These are phyloP conservation scores for Sprattus sprattus DNA, from an alignment of 2,113 vertebrate genomes.

Conservation along the genomic window DNA sequence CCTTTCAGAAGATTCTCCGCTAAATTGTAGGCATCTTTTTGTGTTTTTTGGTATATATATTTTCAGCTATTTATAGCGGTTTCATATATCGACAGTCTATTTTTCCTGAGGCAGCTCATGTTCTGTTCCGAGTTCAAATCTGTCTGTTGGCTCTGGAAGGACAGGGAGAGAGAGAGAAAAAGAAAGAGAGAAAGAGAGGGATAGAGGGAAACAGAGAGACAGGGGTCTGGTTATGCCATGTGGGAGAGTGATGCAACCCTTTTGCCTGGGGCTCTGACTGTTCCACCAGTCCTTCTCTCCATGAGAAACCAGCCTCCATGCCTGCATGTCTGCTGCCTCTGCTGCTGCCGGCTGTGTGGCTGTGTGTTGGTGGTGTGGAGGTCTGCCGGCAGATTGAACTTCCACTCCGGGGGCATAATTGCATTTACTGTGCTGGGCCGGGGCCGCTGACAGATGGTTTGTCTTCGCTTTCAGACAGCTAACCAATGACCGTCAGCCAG, in stretches of 20 bases:
- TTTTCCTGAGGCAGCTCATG: neutral
- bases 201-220: neutral
- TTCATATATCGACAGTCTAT: neutral
- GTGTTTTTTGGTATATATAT: too few species aligned
- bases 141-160: neutral
- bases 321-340: neutral
- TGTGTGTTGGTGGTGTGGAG: neutral
- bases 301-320: neutral
- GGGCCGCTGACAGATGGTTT: constrained; percentile 31
- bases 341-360: neutral
- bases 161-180: neutral
- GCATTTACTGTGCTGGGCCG: constrained; percentile 17
- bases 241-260: constrained; percentile 3
- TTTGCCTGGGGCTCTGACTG: neutral
- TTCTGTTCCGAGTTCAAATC: neutral
- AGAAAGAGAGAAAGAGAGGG: neutral
- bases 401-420: constrained; percentile 13
- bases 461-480: constrained; percentile 24
- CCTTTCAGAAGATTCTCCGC: neutral
- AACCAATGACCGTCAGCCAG: constrained; percentile 24
- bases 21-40: neutral
- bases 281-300: neutral
- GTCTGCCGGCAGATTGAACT: neutral
- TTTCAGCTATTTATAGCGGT: neutral
- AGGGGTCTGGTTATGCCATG: neutral